phyloP scores from a whole-genome alignment of 2,113 vertebrate species.

The Hippocampus zosterae region DNA sequence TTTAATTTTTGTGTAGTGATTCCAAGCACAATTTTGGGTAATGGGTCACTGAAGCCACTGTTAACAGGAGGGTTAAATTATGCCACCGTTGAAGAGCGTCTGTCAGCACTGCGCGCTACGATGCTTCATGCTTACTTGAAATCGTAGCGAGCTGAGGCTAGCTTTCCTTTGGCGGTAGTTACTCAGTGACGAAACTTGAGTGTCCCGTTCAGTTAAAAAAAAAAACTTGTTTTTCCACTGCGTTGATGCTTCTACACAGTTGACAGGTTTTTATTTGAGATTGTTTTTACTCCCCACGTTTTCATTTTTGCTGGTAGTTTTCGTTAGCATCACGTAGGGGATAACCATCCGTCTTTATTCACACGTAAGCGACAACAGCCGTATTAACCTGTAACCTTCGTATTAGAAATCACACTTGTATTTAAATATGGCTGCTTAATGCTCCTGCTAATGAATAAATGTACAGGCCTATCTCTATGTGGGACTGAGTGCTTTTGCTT shows the following conservation, averaged over 20 bases:
- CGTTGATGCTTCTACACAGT: background rate
- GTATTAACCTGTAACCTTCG: conserved; percentile 47
- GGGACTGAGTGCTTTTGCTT: background rate
- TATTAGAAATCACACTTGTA: conserved; percentile 53
- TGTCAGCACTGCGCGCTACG: background rate
- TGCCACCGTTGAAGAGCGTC: background rate
- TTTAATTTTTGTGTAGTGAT: background rate
- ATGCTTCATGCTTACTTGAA: background rate
- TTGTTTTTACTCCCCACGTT: background rate
- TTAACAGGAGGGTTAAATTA: background rate
- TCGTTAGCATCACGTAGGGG: conserved; percentile 11
- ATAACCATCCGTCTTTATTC: conserved; percentile 40
- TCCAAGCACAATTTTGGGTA: too few species aligned
- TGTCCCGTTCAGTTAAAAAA: background rate
- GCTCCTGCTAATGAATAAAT: conserved; percentile 55
- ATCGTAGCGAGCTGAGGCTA: background rate
- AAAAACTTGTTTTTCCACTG: background rate
- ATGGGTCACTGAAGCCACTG: background rate
- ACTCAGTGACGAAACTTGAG: background rate
- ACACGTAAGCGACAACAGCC: conserved; percentile 43
- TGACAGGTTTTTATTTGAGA: background rate
- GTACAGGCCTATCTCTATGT: conserved; percentile 34
- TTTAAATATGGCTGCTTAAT: conserved; percentile 63
- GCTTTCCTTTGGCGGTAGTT: background rate
- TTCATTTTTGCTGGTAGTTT: background rate